phyloP scores from a whole-genome alignment of 2,113 vertebrate genomes.

The Psettodes erumei region DNA sequence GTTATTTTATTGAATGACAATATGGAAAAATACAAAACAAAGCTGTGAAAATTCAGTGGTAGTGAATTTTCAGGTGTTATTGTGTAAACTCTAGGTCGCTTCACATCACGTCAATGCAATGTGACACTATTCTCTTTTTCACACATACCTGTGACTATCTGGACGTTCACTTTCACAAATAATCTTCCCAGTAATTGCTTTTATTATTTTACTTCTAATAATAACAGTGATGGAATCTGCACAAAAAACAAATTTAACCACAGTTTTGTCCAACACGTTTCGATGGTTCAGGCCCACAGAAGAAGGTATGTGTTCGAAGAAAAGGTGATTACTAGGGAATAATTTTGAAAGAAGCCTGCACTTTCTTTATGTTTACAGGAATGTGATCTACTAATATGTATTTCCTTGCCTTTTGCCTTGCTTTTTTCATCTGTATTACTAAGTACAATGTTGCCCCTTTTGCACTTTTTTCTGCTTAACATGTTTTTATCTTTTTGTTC shows the following conservation, averaged over 20 bases:
- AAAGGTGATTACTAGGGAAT: slow-evolving; percentile 27
- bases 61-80: slow-evolving; percentile 15
- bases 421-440: slow-evolving; percentile 51
- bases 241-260: not conserved
- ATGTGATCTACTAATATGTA: slow-evolving; percentile 44
- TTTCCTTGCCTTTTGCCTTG: slow-evolving; percentile 29
- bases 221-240: not conserved
- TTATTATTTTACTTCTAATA: not conserved
- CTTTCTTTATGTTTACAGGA: slow-evolving; percentile 82
- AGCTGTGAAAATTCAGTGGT: slow-evolving; percentile 30
- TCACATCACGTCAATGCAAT: slow-evolving; percentile 8
- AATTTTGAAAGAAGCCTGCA: slow-evolving; percentile 79
- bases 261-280: not conserved
- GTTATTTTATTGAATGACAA: not conserved
- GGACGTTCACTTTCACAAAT: not conserved
- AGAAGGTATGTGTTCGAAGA: not conserved
- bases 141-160: not conserved
- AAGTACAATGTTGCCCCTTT: slow-evolving; percentile 48
- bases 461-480: slow-evolving; percentile 45
- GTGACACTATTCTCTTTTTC: slow-evolving; percentile 6
- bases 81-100: slow-evolving; percentile 4
- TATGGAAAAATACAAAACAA: slow-evolving; percentile 10
- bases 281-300: slow-evolving; percentile 3
- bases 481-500: slow-evolving; percentile 75
- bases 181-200: not conserved